phyloP scores from a whole-genome alignment of 2,113 vertebrate species.

The Nerophis lumbriciformis region DNA sequence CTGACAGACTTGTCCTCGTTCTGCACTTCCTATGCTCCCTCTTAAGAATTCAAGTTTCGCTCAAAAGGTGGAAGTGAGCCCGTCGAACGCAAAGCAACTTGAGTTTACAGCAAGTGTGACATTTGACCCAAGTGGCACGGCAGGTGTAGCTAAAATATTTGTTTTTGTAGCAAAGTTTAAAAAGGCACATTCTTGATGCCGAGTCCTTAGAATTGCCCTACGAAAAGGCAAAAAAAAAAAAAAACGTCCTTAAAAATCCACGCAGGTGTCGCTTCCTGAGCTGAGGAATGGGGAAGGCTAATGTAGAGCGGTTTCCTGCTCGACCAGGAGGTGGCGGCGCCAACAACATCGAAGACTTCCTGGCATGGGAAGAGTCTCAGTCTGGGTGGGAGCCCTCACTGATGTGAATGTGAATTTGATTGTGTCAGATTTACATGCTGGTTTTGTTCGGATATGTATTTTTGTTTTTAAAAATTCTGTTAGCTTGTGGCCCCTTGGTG shows the following conservation, averaged over 20 bases:
- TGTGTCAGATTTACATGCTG: not conserved
- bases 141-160: not conserved
- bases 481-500: slow-evolving; percentile 87
- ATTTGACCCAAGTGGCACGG: not conserved
- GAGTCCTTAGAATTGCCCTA: not conserved
- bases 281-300: not conserved
- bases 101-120: not conserved
- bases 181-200: not conserved
- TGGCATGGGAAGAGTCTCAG: slow-evolving; percentile 22
- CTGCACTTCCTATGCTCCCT: not conserved
- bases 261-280: not conserved
- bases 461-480: slow-evolving; percentile 24
- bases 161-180: not conserved
- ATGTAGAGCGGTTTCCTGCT: slow-evolving; percentile 15
- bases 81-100: not conserved
- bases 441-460: slow-evolving; percentile 22
- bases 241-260: not conserved
- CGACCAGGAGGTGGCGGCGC: slow-evolving; percentile 39
- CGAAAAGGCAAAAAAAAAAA: not conserved
- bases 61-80: slow-evolving; percentile 12
- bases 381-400: slow-evolving; percentile 26
- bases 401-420: slow-evolving; percentile 3
- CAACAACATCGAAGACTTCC: not conserved
- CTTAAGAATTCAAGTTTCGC: slow-evolving; percentile 42
- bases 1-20: not conserved